Conservation (phyloP, 2,113 vertebrate genomes). For the Hippocampus abdominalis region DNA sequence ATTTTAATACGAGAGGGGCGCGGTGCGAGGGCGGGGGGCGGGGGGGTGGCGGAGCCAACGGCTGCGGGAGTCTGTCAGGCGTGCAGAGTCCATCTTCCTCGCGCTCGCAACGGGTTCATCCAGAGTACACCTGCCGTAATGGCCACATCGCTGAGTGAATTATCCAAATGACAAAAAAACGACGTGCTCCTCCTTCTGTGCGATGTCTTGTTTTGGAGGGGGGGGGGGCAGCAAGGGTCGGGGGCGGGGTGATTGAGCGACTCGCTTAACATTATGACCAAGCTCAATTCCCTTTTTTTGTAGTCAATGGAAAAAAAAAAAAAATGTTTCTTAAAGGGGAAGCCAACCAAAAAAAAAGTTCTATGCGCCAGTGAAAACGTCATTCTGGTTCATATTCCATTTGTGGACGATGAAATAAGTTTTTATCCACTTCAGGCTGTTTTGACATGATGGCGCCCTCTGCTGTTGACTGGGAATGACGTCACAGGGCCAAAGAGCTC, state of each 20-base stretch:
- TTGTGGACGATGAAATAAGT: too few species aligned
- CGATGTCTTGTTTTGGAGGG: slow-evolving; percentile 7
- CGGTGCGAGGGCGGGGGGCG: slow-evolving; percentile 77
- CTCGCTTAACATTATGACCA: slow-evolving; percentile 23
- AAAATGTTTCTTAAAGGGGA: too few species aligned
- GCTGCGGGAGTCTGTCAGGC: slow-evolving; percentile 65
- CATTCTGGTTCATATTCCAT: too few species aligned
- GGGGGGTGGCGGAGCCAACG: slow-evolving; percentile 64
- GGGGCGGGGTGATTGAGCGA: slow-evolving; percentile 2
- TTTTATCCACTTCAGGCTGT: too few species aligned
- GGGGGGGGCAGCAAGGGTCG: neutral
- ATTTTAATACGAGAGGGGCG: slow-evolving; percentile 87
- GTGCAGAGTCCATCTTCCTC: slow-evolving; percentile 70
- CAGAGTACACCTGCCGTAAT: slow-evolving; percentile 82
- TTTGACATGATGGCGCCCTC: too few species aligned
- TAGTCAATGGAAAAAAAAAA: too few species aligned
- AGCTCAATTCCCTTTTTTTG: neutral
- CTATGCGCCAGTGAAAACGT: too few species aligned
- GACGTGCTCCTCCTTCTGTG: slow-evolving; percentile 53
- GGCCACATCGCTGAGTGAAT: slow-evolving; percentile 67
- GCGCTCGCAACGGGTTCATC: slow-evolving; percentile 81
- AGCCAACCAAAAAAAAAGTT: too few species aligned
- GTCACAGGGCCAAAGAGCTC: too few species aligned
- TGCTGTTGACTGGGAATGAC: too few species aligned
- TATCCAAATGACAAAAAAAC: slow-evolving; percentile 65